These are phyloP conservation scores for Dysidea cf. avara DNA, from an alignment of 37 sponge, comb jelly and placozoan genomes.

Conservation along the genomic window DNA sequence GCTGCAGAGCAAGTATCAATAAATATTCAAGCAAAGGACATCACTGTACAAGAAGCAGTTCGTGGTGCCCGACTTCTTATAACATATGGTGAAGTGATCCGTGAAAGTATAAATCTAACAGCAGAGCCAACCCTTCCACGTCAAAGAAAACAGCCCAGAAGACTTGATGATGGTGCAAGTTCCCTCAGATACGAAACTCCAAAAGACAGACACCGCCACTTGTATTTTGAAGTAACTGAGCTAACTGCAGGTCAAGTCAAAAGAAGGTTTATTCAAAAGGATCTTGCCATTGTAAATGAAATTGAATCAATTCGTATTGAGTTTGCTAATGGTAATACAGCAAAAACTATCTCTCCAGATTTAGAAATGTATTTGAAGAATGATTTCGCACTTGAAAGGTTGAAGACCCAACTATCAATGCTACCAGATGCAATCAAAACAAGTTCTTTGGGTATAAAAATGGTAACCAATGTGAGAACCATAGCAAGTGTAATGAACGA, in stretches of 20 bases:
- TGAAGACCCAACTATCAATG: conserved; percentile 23
- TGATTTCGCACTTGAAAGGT: conserved; percentile 20
- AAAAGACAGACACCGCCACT: conserved; percentile 33
- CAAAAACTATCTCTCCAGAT: conserved; percentile 23
- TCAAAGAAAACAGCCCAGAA: conserved; percentile 42
- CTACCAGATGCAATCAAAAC: conserved; percentile 26
- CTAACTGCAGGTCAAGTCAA: neutral
- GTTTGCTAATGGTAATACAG: conserved; percentile 15
- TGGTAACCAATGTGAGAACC: conserved; percentile 25
- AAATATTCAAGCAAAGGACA: conserved; percentile 61
- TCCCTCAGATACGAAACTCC: conserved; percentile 26
- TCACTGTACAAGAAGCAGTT: conserved; percentile 52
- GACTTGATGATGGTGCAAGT: conserved; percentile 41
- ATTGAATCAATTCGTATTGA: conserved; percentile 3
- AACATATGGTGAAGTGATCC: conserved; percentile 30
- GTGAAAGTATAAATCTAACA: conserved; percentile 10
- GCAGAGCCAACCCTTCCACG: conserved; percentile 34
- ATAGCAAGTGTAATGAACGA: conserved; percentile 21
- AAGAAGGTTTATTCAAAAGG: conserved; percentile 23
- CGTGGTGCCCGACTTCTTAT: conserved; percentile 37
- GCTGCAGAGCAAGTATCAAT: conserved; percentile 57
- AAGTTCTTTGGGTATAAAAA: conserved; percentile 21
- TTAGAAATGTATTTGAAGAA: conserved; percentile 33
- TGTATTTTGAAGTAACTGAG: conserved; percentile 28
- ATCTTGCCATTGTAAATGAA: conserved; percentile 14